These are phyloP conservation scores for Rutilus rutilus DNA, from an alignment of 2,113 vertebrate genomes.

Conservation along the genomic window DNA sequence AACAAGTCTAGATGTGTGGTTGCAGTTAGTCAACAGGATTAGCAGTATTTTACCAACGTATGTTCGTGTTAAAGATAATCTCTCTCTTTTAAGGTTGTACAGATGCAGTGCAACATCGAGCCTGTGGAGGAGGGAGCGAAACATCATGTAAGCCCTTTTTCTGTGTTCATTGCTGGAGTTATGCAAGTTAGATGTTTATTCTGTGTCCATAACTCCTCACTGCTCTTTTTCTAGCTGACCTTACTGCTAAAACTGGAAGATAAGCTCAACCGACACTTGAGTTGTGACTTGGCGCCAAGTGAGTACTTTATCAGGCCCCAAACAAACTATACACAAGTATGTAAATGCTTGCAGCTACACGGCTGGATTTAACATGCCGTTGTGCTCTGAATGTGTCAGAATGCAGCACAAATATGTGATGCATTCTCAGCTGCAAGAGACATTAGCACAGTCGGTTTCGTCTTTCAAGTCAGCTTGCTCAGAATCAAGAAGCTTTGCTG, in stretches of 20 bases:
- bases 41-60: neutral
- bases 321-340: neutral
- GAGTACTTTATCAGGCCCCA: constrained; percentile 13
- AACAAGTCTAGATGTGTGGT: neutral
- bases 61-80: neutral
- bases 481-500: constrained; percentile 1
- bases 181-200: neutral
- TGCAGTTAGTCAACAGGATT: neutral
- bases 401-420: neutral
- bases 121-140: constrained; percentile 93
- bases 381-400: neutral
- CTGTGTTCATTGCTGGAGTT: no score
- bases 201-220: neutral
- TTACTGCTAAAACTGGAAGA: constrained; percentile 97
- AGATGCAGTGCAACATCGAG: constrained; percentile 99
- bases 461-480: neutral
- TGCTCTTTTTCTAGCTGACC: constrained; percentile 81
- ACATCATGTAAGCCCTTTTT: constrained; percentile 84
- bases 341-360: neutral
- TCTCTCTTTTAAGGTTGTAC: constrained; percentile 82
- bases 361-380: neutral
- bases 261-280: constrained; percentile 97
- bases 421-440: constrained; percentile 14
- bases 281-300: constrained; percentile 80
- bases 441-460: neutral